Base-by-base conservation (phyloP, 2,888 invertebrate genomes). In the Philaethria dido region DNA sequence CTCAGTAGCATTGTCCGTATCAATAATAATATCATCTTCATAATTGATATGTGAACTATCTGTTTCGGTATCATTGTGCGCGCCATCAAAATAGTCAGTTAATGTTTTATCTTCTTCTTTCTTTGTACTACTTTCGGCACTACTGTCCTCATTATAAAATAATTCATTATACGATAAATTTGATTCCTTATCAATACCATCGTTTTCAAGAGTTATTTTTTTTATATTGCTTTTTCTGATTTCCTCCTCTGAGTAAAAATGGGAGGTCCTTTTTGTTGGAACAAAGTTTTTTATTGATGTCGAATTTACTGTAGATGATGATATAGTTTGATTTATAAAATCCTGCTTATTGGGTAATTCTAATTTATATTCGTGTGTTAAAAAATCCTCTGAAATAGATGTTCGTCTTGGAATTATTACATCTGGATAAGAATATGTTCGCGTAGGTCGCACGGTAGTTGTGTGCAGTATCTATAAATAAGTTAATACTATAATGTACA, bases 131-230 rank as follows among this genome's bases (percentile, higher is more conserved):
- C 22, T 61, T 16, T 66, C 64, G 4, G 71, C 68, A 55, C 66
- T 65, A 20, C 85, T 81, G 14, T 85, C 83, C n/a, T 88, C 82
- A 67, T 78, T 78, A 72, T 85, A 81, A 76, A 84, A 82, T 75
- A 84, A 78, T 74, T 82, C 77, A 44, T 82, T 82, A 73, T 88
- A 85, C 22, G 77, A 72, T 18, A 74, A 63, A 45, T 86, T 85
- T 25, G 71, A 50, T 66, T 84, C 82, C 66, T 80, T 79, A 16
- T 79, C 77, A 16, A 44, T 18, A 14, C 16, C 61, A 44, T 71
- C 71, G 29, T 62, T 63, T 11, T 4, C 62, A 16, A 9, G 29
- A 68, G 62, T 74, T 71, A 29, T 75, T 66, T 64, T 55, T 72
- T 72, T 61, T 64, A 71, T 72, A 69, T 68, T 72, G 57, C 48